Conservation (phyloP, 2,888 invertebrate species). For the Taphrorychus bicolor region DNA sequence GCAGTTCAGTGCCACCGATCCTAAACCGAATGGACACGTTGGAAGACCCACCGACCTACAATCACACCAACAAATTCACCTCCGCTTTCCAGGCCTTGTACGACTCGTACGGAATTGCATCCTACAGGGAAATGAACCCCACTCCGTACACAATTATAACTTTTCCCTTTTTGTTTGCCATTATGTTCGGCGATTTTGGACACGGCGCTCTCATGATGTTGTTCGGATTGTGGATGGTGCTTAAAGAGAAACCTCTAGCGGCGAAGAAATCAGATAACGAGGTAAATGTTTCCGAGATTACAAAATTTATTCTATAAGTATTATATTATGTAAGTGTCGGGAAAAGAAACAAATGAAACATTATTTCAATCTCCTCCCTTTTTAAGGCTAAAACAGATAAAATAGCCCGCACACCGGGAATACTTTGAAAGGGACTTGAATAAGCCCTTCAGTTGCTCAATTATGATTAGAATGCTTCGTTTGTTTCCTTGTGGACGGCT, state of each 20-base stretch:
- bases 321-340: too few species aligned
- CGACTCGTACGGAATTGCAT: constrained; percentile 95
- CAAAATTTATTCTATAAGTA: too few species aligned
- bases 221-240: constrained; percentile 94
- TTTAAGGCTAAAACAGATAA: too few species aligned
- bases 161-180: constrained; percentile 96
- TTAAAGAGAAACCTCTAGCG: constrained; percentile 89
- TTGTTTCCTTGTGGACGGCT: too few species aligned
- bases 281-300: too few species aligned
- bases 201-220: constrained; percentile 92
- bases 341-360: too few species aligned
- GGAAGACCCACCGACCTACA: constrained; percentile 93
- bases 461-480: too few species aligned
- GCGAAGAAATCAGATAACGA: constrained; percentile 91
- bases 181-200: constrained; percentile 98
- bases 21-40: constrained; percentile 91
- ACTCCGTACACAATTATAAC: constrained; percentile 97
- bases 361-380: too few species aligned
- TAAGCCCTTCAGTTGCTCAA: too few species aligned
- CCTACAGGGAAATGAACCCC: constrained; percentile 97
- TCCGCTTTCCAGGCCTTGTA: constrained; percentile 93
- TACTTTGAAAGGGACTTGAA: too few species aligned
- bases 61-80: constrained; percentile 96
- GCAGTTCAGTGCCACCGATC: constrained; percentile 95
- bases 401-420: too few species aligned